Evolutionary conservation across 2,113 vertebrate genomes (phyloP).

Genomic region (Ictalurus furcatus): DNA sequence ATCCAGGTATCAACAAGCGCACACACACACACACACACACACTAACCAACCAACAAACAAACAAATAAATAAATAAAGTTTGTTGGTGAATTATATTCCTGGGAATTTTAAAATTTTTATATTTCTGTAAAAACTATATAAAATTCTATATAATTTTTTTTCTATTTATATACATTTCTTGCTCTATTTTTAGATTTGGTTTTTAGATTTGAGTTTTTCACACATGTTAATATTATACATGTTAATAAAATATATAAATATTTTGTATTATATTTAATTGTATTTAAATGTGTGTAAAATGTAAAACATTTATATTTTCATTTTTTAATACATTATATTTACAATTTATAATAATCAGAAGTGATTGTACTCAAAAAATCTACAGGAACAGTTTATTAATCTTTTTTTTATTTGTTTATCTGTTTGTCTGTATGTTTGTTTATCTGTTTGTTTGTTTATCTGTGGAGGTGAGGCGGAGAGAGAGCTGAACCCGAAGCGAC

Average conservation of each 20-base stretch:
- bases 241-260: no score
- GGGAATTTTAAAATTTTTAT: neutral
- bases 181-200: neutral
- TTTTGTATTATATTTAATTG: no score
- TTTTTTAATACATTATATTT: neutral
- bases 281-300: no score
- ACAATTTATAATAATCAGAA: neutral
- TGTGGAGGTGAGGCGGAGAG: conserved; percentile 84
- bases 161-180: neutral
- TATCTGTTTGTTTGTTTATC: neutral
- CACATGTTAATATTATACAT: no score
- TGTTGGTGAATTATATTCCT: neutral
- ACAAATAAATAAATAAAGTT: neutral
- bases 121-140: neutral
- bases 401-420: neutral
- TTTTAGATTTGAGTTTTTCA: neutral
- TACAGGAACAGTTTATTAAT: neutral
- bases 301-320: neutral
- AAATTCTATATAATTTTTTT: neutral
- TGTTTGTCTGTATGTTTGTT: neutral
- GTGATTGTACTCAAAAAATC: neutral
- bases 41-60: neutral
- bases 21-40: neutral
- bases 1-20: conserved; percentile 72
- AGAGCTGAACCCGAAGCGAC: conserved; percentile 86